These are phyloP conservation scores for Branchinecta lindahli DNA, from an alignment of 1,140 invertebrate species.

Conservation along the genomic window DNA sequence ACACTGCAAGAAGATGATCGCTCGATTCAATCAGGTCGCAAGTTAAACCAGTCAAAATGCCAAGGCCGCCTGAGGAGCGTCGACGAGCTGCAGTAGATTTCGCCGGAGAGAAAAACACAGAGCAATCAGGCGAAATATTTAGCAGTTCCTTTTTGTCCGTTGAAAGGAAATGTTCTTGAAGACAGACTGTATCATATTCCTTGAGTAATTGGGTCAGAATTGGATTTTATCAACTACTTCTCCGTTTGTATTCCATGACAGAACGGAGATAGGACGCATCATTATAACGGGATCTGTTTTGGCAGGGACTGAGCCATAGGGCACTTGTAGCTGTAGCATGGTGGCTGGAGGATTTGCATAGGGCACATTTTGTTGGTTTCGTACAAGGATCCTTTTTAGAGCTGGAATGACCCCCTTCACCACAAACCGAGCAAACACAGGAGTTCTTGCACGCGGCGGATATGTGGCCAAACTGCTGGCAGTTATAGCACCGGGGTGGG, in stretches of 20 bases:
- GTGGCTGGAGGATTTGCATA: constrained; percentile 1
- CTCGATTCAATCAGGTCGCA: background rate
- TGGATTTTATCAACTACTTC: constrained; percentile 6
- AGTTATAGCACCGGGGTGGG: background rate
- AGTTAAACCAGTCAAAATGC: background rate
- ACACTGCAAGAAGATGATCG: constrained; percentile 1
- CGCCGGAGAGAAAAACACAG: constrained; percentile 8
- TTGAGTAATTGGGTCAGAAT: constrained; percentile 8
- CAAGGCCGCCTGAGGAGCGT: constrained; percentile 2
- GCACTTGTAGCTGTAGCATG: constrained; percentile 1
- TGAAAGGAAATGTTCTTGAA: constrained; percentile 9
- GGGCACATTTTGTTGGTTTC: constrained; percentile 8
- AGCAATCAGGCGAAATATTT: constrained; percentile 1
- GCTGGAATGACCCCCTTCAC: background rate
- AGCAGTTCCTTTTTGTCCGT: constrained; percentile 5
- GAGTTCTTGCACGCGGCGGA: background rate
- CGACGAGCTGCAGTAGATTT: background rate
- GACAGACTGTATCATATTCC: constrained; percentile 3
- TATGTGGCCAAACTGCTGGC: constrained; percentile 4
- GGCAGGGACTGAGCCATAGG: constrained; percentile 3
- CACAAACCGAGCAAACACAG: constrained; percentile 7
- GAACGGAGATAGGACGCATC: background rate
- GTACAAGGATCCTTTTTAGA: constrained; percentile 1
- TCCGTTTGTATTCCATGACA: too few species aligned
- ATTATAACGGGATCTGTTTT: constrained; percentile 1